Evolutionary conservation across 2,113 vertebrate species (phyloP).

Genomic region (Alosa alosa): DNA sequence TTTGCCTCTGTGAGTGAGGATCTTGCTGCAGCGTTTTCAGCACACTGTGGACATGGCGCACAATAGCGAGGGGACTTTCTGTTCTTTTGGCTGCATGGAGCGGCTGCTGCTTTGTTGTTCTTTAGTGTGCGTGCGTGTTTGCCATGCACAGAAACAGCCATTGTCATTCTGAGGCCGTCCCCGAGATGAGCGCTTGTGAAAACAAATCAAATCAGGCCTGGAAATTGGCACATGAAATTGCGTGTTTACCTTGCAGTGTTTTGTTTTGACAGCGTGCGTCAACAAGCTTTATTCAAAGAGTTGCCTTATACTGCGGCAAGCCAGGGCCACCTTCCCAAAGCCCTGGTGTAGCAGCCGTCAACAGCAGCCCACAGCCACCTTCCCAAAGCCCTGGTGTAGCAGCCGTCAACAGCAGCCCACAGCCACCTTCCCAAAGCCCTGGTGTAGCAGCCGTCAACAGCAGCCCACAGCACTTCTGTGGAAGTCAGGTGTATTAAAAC

Average conservation of each 20-base stretch:
- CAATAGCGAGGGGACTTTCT: background rate
- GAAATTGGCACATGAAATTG: constrained; percentile 15
- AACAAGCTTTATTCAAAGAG: background rate
- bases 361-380: background rate
- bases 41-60: background rate
- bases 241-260: constrained; percentile 10
- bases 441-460: background rate
- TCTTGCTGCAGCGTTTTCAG: background rate
- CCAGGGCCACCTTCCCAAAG: constrained; percentile 1
- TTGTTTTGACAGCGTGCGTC: constrained; percentile 8
- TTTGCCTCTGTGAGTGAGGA: background rate
- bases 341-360: background rate
- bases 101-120: background rate
- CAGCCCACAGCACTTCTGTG: background rate
- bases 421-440: background rate
- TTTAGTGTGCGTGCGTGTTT: background rate
- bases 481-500: background rate
- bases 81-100: background rate
- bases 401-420: background rate
- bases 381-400: background rate
- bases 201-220: constrained; percentile 10
- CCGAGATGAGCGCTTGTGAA: constrained; percentile 8
- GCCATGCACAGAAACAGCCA: background rate
- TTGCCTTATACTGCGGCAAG: background rate
- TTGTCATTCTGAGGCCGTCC: background rate